Conservation (phyloP, 2,888 invertebrate species). For the Odontocerum albicorne region DNA sequence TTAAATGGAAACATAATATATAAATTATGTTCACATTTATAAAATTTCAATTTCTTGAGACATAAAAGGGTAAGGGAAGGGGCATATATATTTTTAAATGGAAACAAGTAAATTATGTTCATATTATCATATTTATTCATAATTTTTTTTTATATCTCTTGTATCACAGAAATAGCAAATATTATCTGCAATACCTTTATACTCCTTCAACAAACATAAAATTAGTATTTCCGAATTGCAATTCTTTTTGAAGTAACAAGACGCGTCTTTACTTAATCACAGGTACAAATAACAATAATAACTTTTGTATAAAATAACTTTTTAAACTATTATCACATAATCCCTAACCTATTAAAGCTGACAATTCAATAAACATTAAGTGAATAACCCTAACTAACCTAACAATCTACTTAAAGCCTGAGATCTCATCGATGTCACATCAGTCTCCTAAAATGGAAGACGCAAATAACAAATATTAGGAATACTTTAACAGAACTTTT, state of each 20-base stretch:
- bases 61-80: too few relatives aligned
- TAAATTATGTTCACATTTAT: too few relatives aligned
- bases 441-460: conserved; percentile 42
- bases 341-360: conserved; percentile 47
- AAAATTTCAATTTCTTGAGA: too few relatives aligned
- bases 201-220: conserved; percentile 3
- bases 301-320: conserved; percentile 25
- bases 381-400: conserved; percentile 42
- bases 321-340: conserved; percentile 34
- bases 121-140: conserved; percentile 16
- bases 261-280: conserved; percentile 24
- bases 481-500: neutral
- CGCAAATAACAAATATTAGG: conserved; percentile 3
- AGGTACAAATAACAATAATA: conserved; percentile 28
- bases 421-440: conserved; percentile 31
- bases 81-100: too few relatives aligned
- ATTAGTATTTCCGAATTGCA: conserved; percentile 1
- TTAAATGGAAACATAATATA: too few relatives aligned
- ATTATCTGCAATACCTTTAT: conserved; percentile 14
- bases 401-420: conserved; percentile 37
- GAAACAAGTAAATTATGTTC: conserved; percentile 16
- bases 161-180: conserved; percentile 19
- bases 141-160: conserved; percentile 6
- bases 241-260: conserved; percentile 16
- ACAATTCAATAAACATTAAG: conserved; percentile 12